phyloP scores from a whole-genome alignment of 2,888 invertebrate genomes.

The Caenorhabditis sp. region DNA sequence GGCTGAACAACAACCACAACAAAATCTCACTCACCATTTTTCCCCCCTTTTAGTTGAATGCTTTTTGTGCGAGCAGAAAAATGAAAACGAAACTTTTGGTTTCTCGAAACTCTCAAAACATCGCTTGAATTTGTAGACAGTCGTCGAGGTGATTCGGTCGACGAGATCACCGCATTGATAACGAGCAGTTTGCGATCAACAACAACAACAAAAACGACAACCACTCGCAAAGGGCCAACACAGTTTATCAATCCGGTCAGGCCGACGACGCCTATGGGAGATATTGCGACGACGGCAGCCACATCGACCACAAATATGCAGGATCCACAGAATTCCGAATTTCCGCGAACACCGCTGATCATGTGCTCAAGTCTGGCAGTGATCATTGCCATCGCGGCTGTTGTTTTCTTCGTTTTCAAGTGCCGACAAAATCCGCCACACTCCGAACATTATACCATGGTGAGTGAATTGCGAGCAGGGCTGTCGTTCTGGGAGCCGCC shows the following conservation, averaged over 20 bases:
- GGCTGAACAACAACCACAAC: too few relatives aligned
- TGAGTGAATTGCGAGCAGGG: too few relatives aligned
- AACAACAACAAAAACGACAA: slow-evolving; percentile 12
- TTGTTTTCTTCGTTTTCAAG: slow-evolving; percentile 65
- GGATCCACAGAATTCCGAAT: slow-evolving; percentile 51
- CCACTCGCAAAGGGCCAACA: slow-evolving; percentile 37
- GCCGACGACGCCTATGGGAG: slow-evolving; percentile 68
- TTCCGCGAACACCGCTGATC: slow-evolving; percentile 61
- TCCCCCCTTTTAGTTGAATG: background rate
- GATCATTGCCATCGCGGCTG: slow-evolving; percentile 57
- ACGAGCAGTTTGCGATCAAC: slow-evolving; percentile 27
- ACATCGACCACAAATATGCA: slow-evolving; percentile 47
- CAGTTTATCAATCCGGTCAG: slow-evolving; percentile 50
- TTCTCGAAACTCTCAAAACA: background rate
- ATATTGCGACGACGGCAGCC: slow-evolving; percentile 40
- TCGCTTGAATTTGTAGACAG: background rate
- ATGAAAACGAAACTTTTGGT: too few relatives aligned
- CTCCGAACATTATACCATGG: slow-evolving; percentile 61
- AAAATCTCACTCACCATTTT: background rate
- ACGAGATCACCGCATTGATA: slow-evolving; percentile 28
- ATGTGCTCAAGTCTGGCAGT: slow-evolving; percentile 59
- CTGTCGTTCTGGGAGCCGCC: background rate
- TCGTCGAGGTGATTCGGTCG: background rate
- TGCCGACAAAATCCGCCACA: slow-evolving; percentile 54
- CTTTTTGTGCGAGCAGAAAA: background rate